These are phyloP conservation scores for Forbesichthys papilliferus DNA, from an alignment of 2,113 vertebrate genomes.

Conservation along the genomic window DNA sequence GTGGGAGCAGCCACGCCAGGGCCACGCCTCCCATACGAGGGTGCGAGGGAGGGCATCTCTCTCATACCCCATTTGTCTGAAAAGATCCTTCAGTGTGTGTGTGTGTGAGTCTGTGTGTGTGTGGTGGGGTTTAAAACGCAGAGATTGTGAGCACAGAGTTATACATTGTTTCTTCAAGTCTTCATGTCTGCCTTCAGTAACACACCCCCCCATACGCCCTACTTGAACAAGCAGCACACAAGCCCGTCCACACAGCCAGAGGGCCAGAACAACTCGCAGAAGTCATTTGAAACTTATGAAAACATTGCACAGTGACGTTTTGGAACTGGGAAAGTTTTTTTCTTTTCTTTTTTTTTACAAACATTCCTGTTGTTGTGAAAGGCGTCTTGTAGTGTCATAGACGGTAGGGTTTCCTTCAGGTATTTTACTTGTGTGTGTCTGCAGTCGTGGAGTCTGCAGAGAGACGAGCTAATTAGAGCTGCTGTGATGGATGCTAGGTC, in stretches of 20 bases:
- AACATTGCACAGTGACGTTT: background rate
- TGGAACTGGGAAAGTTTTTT: background rate
- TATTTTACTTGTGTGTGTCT: conserved; percentile 13
- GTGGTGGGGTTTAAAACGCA: background rate
- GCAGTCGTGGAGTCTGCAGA: conserved; percentile 29
- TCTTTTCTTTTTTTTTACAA: background rate
- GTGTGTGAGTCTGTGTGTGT: background rate
- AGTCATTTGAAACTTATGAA: background rate
- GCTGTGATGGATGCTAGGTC: conserved; percentile 56
- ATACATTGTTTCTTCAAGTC: background rate
- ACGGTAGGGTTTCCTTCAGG: background rate
- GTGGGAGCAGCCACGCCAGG: too few species aligned
- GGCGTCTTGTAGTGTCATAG: background rate
- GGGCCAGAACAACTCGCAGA: too few species aligned
- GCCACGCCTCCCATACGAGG: conserved; percentile 13
- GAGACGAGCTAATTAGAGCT: conserved; percentile 56
- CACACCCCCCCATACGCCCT: background rate
- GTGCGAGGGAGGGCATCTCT: conserved; percentile 32
- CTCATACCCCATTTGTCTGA: conserved; percentile 31
- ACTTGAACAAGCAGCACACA: background rate
- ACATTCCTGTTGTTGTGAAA: background rate
- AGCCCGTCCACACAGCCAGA: too few species aligned
- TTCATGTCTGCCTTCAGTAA: background rate
- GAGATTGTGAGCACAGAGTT: conserved; percentile 2
- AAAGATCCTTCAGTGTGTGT: conserved; percentile 12